Evolutionary conservation across 2,888 invertebrate genomes (phyloP).

Genomic region (Oscheius sp.): DNA sequence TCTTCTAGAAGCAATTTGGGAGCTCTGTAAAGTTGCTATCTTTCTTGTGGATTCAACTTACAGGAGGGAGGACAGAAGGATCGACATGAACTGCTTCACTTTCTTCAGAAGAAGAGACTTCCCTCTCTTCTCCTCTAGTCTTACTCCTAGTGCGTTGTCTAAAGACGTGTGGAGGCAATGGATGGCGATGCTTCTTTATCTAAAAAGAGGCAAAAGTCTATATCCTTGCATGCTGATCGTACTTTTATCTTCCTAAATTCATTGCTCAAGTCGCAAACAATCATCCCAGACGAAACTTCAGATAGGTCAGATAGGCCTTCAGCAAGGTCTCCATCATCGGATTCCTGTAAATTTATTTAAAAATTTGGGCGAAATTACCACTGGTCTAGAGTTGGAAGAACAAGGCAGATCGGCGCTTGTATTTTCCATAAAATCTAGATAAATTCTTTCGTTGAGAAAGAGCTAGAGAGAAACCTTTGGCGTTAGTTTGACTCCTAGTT

Average conservation of each 20-base stretch:
- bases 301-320: constrained; percentile 26
- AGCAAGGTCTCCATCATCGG: not conserved
- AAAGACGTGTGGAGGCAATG: not conserved
- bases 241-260: constrained; percentile 45
- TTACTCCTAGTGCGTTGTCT: constrained; percentile 23
- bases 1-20: not conserved
- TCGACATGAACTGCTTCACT: constrained; percentile 7
- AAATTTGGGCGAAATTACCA: too few relatives aligned
- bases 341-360: too few relatives aligned
- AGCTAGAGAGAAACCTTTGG: not conserved
- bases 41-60: not conserved
- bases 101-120: constrained; percentile 26
- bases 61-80: not conserved
- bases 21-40: not conserved
- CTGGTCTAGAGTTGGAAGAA: not conserved
- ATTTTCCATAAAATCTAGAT: not conserved
- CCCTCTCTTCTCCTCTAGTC: constrained; percentile 15
- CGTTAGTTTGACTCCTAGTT: constrained; percentile 10
- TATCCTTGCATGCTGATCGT: not conserved
- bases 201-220: not conserved
- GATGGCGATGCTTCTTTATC: constrained; percentile 22
- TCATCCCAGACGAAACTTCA: constrained; percentile 48
- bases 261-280: constrained; percentile 44
- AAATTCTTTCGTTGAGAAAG: not conserved
- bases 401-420: not conserved